Conservation (phyloP, 2,797 vertebrate species). For the Melanotaenia trifasciata region DNA sequence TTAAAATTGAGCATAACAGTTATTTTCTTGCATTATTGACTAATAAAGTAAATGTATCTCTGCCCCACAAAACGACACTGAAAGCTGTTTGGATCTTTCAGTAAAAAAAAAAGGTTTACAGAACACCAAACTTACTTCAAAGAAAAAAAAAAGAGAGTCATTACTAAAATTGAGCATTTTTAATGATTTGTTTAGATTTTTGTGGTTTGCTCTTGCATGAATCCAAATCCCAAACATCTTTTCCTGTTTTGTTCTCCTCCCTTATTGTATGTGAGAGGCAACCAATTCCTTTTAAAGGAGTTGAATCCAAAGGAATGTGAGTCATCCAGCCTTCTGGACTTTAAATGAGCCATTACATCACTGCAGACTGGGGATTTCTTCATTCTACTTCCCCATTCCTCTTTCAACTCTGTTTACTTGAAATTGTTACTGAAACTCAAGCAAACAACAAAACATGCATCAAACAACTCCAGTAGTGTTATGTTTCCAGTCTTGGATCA, state of each 20-base stretch:
- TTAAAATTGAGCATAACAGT: not conserved
- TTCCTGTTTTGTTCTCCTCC: constrained; percentile 71
- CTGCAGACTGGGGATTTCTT: constrained; percentile 65
- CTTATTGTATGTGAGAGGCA: constrained; percentile 70
- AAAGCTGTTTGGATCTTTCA: not conserved
- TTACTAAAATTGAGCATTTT: constrained; percentile 27
- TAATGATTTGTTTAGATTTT: constrained; percentile 33
- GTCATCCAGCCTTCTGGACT: constrained; percentile 51
- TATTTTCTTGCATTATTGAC: not conserved
- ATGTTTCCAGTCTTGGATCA: constrained; percentile 1
- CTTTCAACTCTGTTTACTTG: constrained; percentile 54
- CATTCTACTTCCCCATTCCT: constrained; percentile 51
- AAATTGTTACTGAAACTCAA: constrained; percentile 43
- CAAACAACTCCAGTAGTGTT: constrained; percentile 13
- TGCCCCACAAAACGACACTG: not conserved
- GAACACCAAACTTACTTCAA: not conserved
- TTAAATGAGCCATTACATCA: constrained; percentile 66
- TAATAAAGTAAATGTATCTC: not conserved
- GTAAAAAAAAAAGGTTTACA: not conserved
- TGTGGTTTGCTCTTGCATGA: constrained; percentile 32
- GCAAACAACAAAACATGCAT: constrained; percentile 24
- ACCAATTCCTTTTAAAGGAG: constrained; percentile 58
- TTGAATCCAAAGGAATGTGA: constrained; percentile 69
- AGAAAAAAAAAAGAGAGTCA: not conserved
- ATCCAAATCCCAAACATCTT: constrained; percentile 35